Evolutionary conservation across 2,888 invertebrate genomes (phyloP), one percentile per base, ranked within the genome.

Genomic region (Chaetoderma sp.): DNA sequence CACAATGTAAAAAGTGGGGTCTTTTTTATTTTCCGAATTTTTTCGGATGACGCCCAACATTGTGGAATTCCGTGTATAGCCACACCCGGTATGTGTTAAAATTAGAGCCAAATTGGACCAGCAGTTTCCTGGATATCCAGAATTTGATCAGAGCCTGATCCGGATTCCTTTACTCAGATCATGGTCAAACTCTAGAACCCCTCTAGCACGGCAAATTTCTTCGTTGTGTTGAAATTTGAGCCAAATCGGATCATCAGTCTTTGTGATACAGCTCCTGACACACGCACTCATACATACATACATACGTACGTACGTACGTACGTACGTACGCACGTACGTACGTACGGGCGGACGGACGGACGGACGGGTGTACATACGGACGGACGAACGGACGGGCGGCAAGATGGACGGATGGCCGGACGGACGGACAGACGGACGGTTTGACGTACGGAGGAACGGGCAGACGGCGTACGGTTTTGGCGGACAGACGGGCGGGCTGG

Each of bases 301-400:
- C 18, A 47, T 47, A 47, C 23, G 23, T 47, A 47, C 23, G 23
- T 47, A 47, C 23, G n/a, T n/a, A n/a, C 23, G 23, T 47, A 47
- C 23, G 23, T 47, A 47, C 23, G 23, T 47, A 47, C n/a, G n/a
- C n/a, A 47, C 23, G 23, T 47, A 47, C 47, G 47, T 45, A 60
- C 47, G 59, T 36, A 52, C 44, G 44, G 33, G 27, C 59, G 59
- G 27, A 52, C 50, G 50, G 27, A 52, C 50, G 50, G 33, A 52
- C 59, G 59, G 33, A 45, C 13, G 39, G 13, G 39, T 13, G 10
- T 10, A n/a, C n/a, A n/a, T 10, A 13, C 13, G n/a, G 10, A 39
- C 50, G 50, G 33, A 59, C 50, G 59, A 30, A 52, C 50, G 59
- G 50, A 52, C 50, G 50, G 33, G 36, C 59, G 59, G 49, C 21